phyloP scores from a whole-genome alignment of 2,113 vertebrate genomes.

The Misgurnus mizolepis region DNA sequence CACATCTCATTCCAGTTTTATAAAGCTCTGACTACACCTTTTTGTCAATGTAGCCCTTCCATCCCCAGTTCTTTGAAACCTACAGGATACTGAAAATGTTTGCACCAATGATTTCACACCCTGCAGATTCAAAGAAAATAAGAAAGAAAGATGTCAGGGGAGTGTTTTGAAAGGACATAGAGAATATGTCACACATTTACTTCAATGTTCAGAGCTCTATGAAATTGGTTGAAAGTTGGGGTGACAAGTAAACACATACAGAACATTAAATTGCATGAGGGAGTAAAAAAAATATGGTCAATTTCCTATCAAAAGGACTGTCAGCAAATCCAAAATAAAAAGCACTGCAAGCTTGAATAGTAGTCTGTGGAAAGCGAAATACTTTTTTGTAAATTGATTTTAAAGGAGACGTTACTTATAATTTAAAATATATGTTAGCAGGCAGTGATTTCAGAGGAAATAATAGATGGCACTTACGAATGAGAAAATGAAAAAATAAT shows the following conservation, averaged over 20 bases:
- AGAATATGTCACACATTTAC: not conserved
- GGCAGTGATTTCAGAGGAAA: not conserved
- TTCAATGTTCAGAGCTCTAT: not conserved
- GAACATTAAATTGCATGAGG: not conserved
- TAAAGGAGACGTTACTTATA: too few species aligned
- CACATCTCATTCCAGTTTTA: not conserved
- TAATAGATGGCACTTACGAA: not conserved
- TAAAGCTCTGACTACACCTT: not conserved
- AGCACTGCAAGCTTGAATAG: not conserved
- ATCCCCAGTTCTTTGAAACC: not conserved
- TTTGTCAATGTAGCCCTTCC: not conserved
- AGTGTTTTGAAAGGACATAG: not conserved
- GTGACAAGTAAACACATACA: not conserved
- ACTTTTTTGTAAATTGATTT: not conserved
- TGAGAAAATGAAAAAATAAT: conserved; percentile 1
- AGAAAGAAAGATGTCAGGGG: not conserved
- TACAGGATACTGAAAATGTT: not conserved
- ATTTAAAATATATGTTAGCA: not conserved
- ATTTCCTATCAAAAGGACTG: not conserved
- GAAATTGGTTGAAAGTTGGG: not conserved
- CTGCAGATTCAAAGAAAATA: not conserved
- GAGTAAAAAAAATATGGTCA: not conserved
- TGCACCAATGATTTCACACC: not conserved
- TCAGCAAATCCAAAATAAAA: not conserved
- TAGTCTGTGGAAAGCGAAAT: not conserved